Percentiles rank a stretch among this genome's conserved stretches.
Evolutionary conservation across 2,797 vertebrate species (phyloP).

Genomic region (Manis pentadactyla): DNA sequence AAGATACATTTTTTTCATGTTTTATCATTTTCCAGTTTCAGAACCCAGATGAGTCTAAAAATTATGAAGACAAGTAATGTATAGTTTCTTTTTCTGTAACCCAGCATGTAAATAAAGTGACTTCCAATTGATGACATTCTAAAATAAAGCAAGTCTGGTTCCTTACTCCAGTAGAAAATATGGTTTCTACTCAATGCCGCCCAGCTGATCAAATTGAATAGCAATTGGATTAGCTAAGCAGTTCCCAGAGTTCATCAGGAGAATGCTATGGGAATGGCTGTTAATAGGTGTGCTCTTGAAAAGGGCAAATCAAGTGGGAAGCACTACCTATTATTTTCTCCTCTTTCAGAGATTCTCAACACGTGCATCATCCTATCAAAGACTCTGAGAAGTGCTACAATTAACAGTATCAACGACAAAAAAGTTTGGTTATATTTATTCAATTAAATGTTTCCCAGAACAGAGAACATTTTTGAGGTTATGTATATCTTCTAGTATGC

Average conservation of each 20-base stretch:
- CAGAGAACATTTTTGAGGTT: neutral
- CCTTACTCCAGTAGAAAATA: neutral
- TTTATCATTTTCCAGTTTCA: conserved; percentile 47
- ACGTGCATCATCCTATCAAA: neutral
- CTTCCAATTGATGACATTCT: neutral
- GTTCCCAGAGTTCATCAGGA: neutral
- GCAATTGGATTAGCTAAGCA: conserved; percentile 46
- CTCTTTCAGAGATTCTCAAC: neutral
- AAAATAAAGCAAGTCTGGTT: conserved; percentile 53
- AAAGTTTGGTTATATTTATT: conserved; percentile 1
- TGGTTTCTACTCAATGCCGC: neutral
- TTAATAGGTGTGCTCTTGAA: conserved; percentile 26
- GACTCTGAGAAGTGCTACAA: neutral
- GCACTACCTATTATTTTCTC: neutral
- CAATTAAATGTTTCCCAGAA: neutral
- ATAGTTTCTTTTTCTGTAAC: neutral
- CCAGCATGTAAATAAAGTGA: neutral
- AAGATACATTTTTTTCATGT: neutral
- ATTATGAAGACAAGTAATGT: neutral
- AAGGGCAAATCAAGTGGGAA: conserved; percentile 48
- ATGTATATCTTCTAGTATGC: neutral
- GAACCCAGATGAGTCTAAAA: conserved; percentile 47
- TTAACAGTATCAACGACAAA: neutral
- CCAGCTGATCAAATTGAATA: conserved; percentile 52
- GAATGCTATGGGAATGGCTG: neutral